Evolutionary conservation across 2,888 invertebrate species (phyloP).

Genomic region (Ecdyonurus torrentis): DNA sequence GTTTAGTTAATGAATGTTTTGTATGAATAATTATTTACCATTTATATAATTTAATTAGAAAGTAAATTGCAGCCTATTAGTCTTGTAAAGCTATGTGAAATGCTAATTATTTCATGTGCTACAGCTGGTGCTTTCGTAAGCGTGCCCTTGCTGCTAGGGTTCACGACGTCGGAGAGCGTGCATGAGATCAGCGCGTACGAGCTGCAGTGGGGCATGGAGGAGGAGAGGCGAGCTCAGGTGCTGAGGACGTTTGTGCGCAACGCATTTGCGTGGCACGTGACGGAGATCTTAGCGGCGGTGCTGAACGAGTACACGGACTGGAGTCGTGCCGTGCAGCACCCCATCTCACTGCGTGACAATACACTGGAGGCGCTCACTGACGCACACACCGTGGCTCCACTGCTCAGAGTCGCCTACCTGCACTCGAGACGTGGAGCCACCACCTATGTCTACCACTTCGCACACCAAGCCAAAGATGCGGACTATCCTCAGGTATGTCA

Average conservation of each 20-base stretch:
- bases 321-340: conserved; percentile 68
- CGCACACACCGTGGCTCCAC: conserved; percentile 63
- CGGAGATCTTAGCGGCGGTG: conserved; percentile 73
- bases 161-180: conserved; percentile 53
- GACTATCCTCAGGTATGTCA: conserved; percentile 53
- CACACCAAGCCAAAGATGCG: conserved; percentile 56
- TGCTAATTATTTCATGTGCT: too few species aligned
- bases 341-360: conserved; percentile 68
- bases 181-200: conserved; percentile 55
- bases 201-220: conserved; percentile 69
- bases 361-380: conserved; percentile 76
- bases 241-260: conserved; percentile 61
- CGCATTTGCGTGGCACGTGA: conserved; percentile 73
- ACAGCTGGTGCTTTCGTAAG: conserved; percentile 48
- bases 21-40: too few species aligned
- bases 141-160: conserved; percentile 53
- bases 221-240: conserved; percentile 48
- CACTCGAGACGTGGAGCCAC: conserved; percentile 52
- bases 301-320: conserved; percentile 86
- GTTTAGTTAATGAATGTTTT: too few species aligned
- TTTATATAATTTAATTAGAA: too few species aligned
- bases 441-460: conserved; percentile 65
- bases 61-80: too few species aligned
- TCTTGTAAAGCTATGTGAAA: too few species aligned
- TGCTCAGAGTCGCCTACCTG: conserved; percentile 49